Conservation (phyloP, 2,797 vertebrate genomes). For the Eremophila alpestris region DNA sequence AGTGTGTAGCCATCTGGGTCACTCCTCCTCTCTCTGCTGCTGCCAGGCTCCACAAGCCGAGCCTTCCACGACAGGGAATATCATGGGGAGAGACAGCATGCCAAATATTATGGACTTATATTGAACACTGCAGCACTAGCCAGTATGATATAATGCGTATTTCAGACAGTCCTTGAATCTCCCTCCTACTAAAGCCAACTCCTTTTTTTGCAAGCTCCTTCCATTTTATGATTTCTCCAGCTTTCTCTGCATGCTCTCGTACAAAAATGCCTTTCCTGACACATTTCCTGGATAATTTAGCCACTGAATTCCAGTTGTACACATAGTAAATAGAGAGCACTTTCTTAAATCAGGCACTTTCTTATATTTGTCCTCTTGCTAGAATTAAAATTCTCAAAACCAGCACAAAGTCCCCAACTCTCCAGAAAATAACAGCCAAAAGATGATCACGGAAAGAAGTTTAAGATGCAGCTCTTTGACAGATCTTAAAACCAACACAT, state of each 20-base stretch:
- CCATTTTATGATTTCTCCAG: background rate
- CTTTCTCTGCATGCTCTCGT: background rate
- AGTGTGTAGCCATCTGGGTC: slow-evolving; percentile 62
- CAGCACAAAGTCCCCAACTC: background rate
- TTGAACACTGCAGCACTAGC: background rate
- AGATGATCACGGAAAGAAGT: background rate
- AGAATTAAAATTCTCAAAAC: background rate
- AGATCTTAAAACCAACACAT: background rate
- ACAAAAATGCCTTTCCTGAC: background rate
- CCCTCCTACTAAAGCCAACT: background rate
- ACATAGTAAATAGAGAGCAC: background rate
- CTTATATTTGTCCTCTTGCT: background rate
- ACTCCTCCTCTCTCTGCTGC: slow-evolving; percentile 15
- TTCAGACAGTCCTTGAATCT: background rate
- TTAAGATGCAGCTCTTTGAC: background rate
- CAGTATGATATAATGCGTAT: rapidly evolving
- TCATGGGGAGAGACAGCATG: background rate
- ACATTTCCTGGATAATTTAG: background rate
- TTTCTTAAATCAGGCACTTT: background rate
- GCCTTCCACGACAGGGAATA: background rate
- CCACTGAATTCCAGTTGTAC: background rate
- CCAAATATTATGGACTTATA: background rate
- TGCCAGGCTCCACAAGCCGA: slow-evolving; percentile 46
- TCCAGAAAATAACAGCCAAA: background rate
- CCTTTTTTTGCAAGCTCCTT: background rate